Percentiles rank a stretch among this genome's conserved stretches.
Evolutionary conservation across 2,113 vertebrate genomes (phyloP).

Genomic region (Pontoporia blainvillei): DNA sequence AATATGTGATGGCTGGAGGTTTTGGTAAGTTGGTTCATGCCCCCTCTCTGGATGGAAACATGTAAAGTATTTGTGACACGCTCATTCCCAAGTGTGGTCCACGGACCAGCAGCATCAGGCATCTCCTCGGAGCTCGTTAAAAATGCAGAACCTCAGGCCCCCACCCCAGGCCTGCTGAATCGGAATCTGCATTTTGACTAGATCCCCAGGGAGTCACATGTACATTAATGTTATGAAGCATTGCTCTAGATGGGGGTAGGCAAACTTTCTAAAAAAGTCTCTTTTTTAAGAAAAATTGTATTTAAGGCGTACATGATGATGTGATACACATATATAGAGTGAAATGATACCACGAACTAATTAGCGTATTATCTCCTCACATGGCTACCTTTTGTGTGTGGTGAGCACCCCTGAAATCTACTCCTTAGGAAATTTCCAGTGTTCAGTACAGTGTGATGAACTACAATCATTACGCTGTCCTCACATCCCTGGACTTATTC

Average conservation of each 20-base stretch:
- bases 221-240: neutral
- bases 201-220: too few species aligned
- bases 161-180: neutral
- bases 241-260: neutral
- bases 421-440: neutral
- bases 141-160: neutral
- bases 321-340: neutral
- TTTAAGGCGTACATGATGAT: neutral
- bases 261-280: neutral
- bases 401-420: neutral
- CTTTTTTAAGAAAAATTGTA: neutral
- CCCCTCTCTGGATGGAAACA: neutral
- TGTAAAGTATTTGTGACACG: neutral
- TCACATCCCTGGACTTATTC: neutral
- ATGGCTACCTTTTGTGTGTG: neutral
- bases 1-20: neutral
- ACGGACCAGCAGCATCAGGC: fast-evolving
- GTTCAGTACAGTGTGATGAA: neutral
- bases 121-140: neutral
- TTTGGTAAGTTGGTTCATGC: neutral
- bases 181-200: neutral
- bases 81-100: too few species aligned
- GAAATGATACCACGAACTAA: neutral
- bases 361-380: neutral
- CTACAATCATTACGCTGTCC: too few species aligned